Base-by-base conservation (phyloP, 2,888 invertebrate species). In the Heteromyza rotundicornis region DNA sequence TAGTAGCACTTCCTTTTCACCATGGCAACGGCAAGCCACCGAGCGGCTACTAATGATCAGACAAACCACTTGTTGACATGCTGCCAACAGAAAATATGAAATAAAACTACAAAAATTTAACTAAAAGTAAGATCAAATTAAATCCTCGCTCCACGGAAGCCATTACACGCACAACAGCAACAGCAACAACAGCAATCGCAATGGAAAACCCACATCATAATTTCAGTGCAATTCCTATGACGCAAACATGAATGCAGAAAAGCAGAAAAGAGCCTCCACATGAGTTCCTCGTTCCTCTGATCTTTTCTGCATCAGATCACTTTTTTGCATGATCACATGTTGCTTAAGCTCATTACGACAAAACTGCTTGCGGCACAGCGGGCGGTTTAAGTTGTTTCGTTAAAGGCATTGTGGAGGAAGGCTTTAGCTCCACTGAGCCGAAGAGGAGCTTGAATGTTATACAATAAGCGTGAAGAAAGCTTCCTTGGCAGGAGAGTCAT, bases 61-160 rank as follows among this genome's bases (percentile, higher is more conserved):
- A 47, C 47, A 57, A 50, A 57, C 51, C 20, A 61, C 52, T 51
- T 57, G 61, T 57, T 57, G 57, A 61, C 61, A 61, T 57, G 40
- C n/a, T 20, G 2, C 7, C 40, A 24, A 5, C 35, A 68, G 63
- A 5, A 68, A 65, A 70, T 73, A 60, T 66, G 67, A 71, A 69
- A n/a, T n/a, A n/a, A n/a, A n/a, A n/a, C n/a, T n/a, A n/a, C n/a
- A n/a, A n/a, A n/a, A n/a, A n/a, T n/a, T n/a, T n/a, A n/a, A n/a
- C n/a, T n/a, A n/a, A n/a, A n/a, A n/a, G n/a, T n/a, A n/a, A n/a
- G n/a, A n/a, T n/a, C n/a, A n/a, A n/a, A 74, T 69, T 68, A 71
- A 68, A 36, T 58, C 36, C 32, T 54, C 24, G 22, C 58, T n/a
- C 27, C 47, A 44, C 62, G 54, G 62, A 58, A 58, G 62, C 62